Conservation (phyloP, 2,797 vertebrate genomes). For the Phalanger gymnotis region DNA sequence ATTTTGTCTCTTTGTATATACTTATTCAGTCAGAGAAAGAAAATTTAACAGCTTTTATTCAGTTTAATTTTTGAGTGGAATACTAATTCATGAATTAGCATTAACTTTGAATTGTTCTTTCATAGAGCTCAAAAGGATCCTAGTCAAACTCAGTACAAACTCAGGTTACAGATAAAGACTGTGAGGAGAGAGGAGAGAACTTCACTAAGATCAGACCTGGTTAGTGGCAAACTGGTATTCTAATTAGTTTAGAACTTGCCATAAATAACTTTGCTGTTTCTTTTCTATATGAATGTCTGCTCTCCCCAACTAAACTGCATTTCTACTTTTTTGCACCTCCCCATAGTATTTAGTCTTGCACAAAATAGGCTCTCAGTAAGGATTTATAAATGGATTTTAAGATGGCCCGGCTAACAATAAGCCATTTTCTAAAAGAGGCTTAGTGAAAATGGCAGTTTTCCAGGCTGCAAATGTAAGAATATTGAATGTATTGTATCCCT, state of each 20-base stretch:
- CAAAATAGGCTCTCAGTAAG: not conserved
- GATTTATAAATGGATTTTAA: slow-evolving; percentile 27
- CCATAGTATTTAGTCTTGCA: not conserved
- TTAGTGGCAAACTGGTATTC: not conserved
- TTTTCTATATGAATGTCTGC: not conserved
- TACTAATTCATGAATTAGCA: not conserved
- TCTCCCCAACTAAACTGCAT: not conserved
- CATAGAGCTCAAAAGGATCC: not conserved
- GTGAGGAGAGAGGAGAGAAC: not conserved
- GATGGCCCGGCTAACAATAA: not conserved
- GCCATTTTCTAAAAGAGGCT: not conserved
- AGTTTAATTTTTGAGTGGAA: not conserved
- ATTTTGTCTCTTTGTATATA: not conserved
- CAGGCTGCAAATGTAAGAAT: not conserved
- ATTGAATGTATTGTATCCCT: slow-evolving; percentile 24
- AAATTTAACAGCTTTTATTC: not conserved
- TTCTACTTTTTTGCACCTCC: not conserved
- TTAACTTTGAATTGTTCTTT: not conserved
- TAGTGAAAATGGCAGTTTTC: slow-evolving; percentile 23
- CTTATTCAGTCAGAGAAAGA: not conserved
- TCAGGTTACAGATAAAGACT: not conserved
- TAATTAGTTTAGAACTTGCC: not conserved
- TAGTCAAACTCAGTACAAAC: not conserved
- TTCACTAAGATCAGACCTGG: not conserved
- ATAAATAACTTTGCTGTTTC: not conserved